Conservation (phyloP, 2,113 vertebrate genomes). For the Heterochromis multidens region DNA sequence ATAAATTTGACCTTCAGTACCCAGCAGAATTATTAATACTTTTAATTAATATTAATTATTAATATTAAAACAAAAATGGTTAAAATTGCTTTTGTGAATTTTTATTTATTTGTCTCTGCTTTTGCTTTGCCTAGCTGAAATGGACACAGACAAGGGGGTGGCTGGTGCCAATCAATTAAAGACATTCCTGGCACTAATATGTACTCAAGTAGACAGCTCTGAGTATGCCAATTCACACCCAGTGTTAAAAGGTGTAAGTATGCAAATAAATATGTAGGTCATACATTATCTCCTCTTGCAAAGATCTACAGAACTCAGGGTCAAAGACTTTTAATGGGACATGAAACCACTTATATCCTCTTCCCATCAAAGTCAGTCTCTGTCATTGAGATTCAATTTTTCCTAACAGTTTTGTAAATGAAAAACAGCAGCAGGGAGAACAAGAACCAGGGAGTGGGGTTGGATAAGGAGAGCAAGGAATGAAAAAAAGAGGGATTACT, state of each 20-base stretch:
- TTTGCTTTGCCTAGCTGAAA: background rate
- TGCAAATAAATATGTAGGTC: background rate
- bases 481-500: slow-evolving; percentile 55
- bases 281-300: too few relatives aligned
- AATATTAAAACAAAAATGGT: background rate
- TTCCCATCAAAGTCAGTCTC: background rate
- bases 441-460: background rate
- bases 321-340: background rate
- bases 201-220: background rate
- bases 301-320: too few relatives aligned
- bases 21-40: background rate
- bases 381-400: slow-evolving; percentile 12
- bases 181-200: background rate
- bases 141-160: background rate
- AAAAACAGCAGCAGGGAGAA: background rate
- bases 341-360: too few relatives aligned
- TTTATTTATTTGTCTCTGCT: background rate
- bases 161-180: background rate
- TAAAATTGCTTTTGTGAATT: background rate
- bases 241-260: background rate
- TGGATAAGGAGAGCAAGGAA: background rate
- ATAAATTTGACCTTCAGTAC: background rate
- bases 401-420: slow-evolving; percentile 27
- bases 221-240: background rate
- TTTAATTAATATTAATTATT: background rate